A percentile compares a stretch with the other conserved stretches of the same genome.
Evolutionary conservation across 1,140 invertebrate genomes (phyloP).

Genomic region (Caerostris extrusa): DNA sequence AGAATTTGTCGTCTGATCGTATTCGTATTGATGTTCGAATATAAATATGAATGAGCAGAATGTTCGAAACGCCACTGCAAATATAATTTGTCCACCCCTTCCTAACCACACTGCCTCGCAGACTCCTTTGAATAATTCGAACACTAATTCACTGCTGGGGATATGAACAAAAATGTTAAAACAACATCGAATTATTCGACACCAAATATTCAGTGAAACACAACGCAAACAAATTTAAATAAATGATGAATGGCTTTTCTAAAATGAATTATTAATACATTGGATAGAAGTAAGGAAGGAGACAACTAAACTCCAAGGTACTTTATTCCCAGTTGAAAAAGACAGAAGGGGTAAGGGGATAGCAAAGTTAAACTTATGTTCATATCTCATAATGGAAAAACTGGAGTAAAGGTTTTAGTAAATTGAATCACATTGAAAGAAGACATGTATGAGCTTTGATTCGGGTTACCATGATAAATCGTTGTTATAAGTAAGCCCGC

Average conservation of each 20-base stretch:
- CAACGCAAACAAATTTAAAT: not conserved
- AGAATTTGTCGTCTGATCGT: not conserved
- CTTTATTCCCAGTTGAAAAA: too few species aligned
- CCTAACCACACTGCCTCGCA: too few species aligned
- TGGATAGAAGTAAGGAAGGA: not conserved
- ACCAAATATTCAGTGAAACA: constrained; percentile 15
- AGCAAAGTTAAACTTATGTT: not conserved
- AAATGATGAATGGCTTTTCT: constrained; percentile 28
- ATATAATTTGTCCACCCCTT: too few species aligned
- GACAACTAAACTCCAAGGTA: too few species aligned
- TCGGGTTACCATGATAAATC: not conserved
- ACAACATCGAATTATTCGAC: not conserved
- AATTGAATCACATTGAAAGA: not conserved
- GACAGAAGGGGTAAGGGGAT: not conserved
- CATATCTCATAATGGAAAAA: not conserved
- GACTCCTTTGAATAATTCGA: constrained; percentile 30
- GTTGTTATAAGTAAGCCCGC: not conserved
- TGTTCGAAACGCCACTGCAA: too few species aligned
- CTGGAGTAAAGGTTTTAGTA: constrained; percentile 1
- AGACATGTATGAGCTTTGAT: not conserved
- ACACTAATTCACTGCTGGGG: too few species aligned
- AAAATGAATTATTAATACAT: not conserved
- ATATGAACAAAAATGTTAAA: constrained; percentile 29
- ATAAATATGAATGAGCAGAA: too few species aligned
- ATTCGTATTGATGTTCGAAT: too few species aligned